Percentiles rank a stretch among this genome's conserved stretches.
These are phyloP conservation scores for Ailurus styani DNA, from an alignment of 2,113 vertebrate species.

Conservation along the genomic window DNA sequence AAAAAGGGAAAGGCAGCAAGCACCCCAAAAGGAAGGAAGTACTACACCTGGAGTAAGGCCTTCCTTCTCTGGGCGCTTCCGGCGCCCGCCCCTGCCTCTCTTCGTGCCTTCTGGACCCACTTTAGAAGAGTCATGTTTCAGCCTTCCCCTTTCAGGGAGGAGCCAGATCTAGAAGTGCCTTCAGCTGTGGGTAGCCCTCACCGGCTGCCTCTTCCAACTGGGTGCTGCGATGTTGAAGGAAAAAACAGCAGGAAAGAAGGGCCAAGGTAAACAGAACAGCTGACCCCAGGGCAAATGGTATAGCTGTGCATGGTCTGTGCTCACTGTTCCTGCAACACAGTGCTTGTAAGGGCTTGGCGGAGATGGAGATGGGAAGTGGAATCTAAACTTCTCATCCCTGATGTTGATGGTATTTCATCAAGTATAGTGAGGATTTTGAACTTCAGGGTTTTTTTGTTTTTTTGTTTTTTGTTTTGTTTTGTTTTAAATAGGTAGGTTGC, in stretches of 20 bases:
- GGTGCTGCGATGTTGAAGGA: background rate
- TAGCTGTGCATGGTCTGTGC: background rate
- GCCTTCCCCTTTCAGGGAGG: background rate
- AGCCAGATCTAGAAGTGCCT: background rate
- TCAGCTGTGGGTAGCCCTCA: background rate
- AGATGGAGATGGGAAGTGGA: background rate
- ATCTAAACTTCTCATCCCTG: background rate
- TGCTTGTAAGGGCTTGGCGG: background rate
- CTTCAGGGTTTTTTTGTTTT: background rate
- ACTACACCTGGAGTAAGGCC: background rate
- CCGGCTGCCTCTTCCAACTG: background rate
- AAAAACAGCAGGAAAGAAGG: background rate
- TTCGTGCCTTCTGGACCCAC: background rate
- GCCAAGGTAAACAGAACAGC: background rate
- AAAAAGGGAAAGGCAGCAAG: background rate
- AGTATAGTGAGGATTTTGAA: background rate
- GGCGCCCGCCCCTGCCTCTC: background rate
- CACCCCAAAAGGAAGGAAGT: background rate
- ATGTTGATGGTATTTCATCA: background rate
- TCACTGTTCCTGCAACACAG: background rate
- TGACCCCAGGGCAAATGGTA: background rate
- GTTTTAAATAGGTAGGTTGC: background rate
- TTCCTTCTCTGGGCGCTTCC: background rate
- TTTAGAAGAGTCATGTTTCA: background rate
- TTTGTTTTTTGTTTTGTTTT: no score